Evolutionary conservation across 1,140 invertebrate species (phyloP), one percentile per base, ranked within the genome.

Genomic region (Drosophila melanica): DNA sequence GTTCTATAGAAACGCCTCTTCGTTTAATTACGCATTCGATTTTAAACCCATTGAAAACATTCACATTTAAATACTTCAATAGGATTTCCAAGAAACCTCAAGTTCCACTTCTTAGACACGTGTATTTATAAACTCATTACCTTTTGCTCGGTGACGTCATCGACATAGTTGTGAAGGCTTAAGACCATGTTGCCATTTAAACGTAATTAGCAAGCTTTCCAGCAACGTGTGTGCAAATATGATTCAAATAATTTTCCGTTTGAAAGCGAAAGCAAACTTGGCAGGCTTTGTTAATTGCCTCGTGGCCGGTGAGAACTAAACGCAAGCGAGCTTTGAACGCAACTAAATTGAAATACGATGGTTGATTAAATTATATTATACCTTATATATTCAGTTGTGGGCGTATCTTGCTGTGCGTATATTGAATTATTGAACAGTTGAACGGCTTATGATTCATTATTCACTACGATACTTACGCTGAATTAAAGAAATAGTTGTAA

Each of bases 111-210:
- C 33, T 35, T 47, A 23, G 0, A 5, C 16, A 10, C 20, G 20
- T 44, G 20, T 18, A 39, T n/a, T 37, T 18, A 18, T 35, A 10
- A 9, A 8, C 12, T 50, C 45, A 30, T 75, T 84, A 85, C 64
- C 78, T 81, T 67, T 50, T 71, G 55, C 35, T 67, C 74, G 8
- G 47, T 67, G 11, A 30, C 30, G 60, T 68, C 77, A 42, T 85
- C 66, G 12, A 86, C 78, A 48, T 68, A 81, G 63, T 86, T 85
- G 60, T 85, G 81, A 9, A 85, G 72, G 47, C 79, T 86, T 50
- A 85, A 57, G 35, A 81, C 81, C 81, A 85, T 85, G 70, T 77
- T 53, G 5, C 1, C 12, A 20, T 20, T 20, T 11, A 12, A 55
- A 39, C 16, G 20, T 10, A 33, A 44, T 33, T 44, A 18, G 23